Evolutionary conservation across 2,797 vertebrate species (phyloP), one percentile per base, ranked within the genome.

Genomic region (Muscicapa striata): DNA sequence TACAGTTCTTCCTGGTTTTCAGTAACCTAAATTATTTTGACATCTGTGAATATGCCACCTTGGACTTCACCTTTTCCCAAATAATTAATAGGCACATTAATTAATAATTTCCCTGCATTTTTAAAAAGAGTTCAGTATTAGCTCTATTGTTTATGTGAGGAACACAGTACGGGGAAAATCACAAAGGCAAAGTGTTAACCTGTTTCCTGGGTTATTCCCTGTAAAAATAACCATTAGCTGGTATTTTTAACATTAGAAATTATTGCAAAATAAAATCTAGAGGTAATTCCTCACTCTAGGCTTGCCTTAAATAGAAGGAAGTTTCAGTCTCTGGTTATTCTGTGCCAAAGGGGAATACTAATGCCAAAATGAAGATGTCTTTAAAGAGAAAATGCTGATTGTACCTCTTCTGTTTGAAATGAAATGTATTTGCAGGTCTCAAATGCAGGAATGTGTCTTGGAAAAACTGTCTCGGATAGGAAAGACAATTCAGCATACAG

Each of bases 1-100:
- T 64, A 45, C 72, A 67, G 58, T 86, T 94, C 85, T 75, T 64
- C 29, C 41, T 67, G 63, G 64, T 91, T 95, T 96, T 74, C 76
- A 90, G 82, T 95, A 97, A 97, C 94, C 94, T 85, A 96, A 95
- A 95, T 95, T 96, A 90, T 95, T 97, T 96, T 97, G 95, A 96
- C 92, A 70, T 95, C 72, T 93, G 72, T 79, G 94, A 94, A 73
- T 94, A 75, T 80, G 54, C 82, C 91, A 93, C 81, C 57, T 90
- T 85, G 87, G 87, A 89, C 17, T 94, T 94, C 57, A 90, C 88
- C 91, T 92, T 94, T 96, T 83, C 70, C 82, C 94, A 92, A 93
- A 96, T 95, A 88, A 96, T 95, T 94, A 96, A 95, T 61, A 83
- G 76, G 89, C 30, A 62, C 6, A 52, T 96, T 69, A 89, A 94